Conservation (phyloP, 2,797 vertebrate species). For the Merluccius polli region DNA sequence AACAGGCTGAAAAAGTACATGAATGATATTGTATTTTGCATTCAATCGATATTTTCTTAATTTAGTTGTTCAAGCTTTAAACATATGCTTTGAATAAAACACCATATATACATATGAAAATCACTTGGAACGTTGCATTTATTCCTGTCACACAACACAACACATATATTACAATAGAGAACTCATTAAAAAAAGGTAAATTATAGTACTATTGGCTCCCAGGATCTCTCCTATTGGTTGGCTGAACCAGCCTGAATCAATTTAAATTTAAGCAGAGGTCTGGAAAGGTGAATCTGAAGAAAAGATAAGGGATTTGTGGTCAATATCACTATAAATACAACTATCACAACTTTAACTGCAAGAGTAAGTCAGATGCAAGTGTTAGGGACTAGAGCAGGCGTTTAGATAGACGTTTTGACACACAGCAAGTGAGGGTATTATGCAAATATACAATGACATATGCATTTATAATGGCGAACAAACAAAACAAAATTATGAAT, state of each 20-base stretch:
- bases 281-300: constrained; percentile 47
- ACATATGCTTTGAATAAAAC: not conserved
- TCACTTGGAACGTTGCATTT: too few species aligned
- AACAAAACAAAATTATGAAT: not conserved
- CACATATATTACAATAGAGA: not conserved
- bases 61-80: not conserved
- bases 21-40: not conserved
- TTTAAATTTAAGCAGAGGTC: constrained; percentile 49
- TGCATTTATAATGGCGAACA: not conserved
- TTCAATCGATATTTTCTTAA: not conserved
- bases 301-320: constrained; percentile 53
- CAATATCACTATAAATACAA: constrained; percentile 16
- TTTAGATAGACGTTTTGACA: not conserved
- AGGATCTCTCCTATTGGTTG: constrained; percentile 41
- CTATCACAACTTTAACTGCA: not conserved
- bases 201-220: constrained; percentile 61
- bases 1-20: not conserved
- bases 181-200: constrained; percentile 38
- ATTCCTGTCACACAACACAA: not conserved
- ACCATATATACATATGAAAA: too few species aligned
- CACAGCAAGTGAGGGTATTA: not conserved
- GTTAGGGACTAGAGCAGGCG: not conserved
- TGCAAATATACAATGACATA: not conserved
- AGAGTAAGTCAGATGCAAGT: not conserved
- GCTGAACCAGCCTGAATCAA: constrained; percentile 56